Evolutionary conservation across 2,888 invertebrate genomes (phyloP), one percentile per base, ranked within the genome.

Genomic region (Augiades crinisus): DNA sequence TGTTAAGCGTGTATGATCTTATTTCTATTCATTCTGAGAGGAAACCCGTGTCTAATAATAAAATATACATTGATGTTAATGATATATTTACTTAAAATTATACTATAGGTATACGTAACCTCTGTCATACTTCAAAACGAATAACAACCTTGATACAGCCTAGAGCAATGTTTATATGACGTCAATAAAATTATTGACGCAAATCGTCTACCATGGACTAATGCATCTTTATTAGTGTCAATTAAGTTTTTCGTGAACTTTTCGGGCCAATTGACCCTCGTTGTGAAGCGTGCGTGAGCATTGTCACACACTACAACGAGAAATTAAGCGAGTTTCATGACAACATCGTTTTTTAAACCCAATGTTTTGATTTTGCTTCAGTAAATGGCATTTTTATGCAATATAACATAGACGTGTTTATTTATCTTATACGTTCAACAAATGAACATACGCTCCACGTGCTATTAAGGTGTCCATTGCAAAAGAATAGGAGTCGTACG

Each of bases 181-280:
- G 79, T 72, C 68, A 78, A 62, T 61, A 47, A 61, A 64, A 70
- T 68, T 62, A 64, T 72, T 81, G 83, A 85, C 83, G 84, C 81
- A 84, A 75, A 74, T 70, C 69, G 65, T 69, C 68, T 63, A 67
- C 62, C 65, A 64, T 70, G 63, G 65, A 62, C 59, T 70, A 77
- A 81, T 81, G 75, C 72, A 65, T 77, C 78, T 78, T 84, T 73
- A 77, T 84, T 79, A 75, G 65, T 67, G 74, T 72, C 77, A 71
- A 77, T 81, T 78, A 75, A 70, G 72, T 76, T 82, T 81, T 76
- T 83, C 72, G 74, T 75, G 74, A 76, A 73, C 74, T 73, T 78
- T 72, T 74, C 68, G 68, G 65, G 65, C 62, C 73, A 86, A 81
- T 86, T 86, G 86, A 84, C 82, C 81, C 74, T 70, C 65, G 65